Evolutionary conservation across 2,888 invertebrate species (phyloP).

Genomic region (Conus canariensis): DNA sequence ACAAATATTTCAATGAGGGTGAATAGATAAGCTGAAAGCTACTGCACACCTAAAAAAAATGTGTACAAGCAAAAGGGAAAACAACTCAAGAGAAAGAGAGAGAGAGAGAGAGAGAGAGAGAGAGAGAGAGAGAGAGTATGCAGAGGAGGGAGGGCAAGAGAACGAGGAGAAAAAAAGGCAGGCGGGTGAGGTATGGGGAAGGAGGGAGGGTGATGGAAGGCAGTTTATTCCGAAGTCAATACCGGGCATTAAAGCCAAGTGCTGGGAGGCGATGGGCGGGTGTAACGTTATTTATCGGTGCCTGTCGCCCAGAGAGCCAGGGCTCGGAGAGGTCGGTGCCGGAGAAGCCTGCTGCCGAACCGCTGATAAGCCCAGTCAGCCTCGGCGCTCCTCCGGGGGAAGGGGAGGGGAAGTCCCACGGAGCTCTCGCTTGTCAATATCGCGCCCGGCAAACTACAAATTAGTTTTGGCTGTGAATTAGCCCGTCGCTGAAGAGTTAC

Average conservation of each 20-base stretch:
- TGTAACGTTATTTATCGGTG: slow-evolving; percentile 50
- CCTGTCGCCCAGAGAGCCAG: slow-evolving; percentile 29
- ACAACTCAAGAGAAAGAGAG: neutral
- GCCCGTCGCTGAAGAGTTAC: slow-evolving; percentile 36
- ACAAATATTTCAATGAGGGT: too few species aligned
- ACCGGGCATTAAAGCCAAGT: slow-evolving; percentile 48
- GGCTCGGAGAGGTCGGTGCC: slow-evolving; percentile 15
- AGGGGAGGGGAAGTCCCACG: neutral
- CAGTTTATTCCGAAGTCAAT: slow-evolving; percentile 51
- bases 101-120: neutral
- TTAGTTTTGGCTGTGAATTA: slow-evolving; percentile 51
- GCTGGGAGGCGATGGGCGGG: slow-evolving; percentile 46
- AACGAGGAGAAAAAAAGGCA: neutral
- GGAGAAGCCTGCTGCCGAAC: slow-evolving; percentile 25
- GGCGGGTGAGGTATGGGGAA: neutral
- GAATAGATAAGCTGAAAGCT: too few species aligned
- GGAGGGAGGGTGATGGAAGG: neutral
- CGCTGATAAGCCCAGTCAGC: slow-evolving; percentile 36
- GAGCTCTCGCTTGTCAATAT: slow-evolving; percentile 47
- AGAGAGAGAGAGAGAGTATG: neutral
- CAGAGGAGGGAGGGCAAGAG: neutral
- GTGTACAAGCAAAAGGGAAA: neutral
- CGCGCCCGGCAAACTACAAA: slow-evolving; percentile 48
- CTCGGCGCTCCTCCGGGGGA: neutral
- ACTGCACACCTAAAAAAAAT: neutral